These are phyloP conservation scores for Tachysurus vachellii DNA, from an alignment of 2,113 vertebrate species.

Conservation along the genomic window DNA sequence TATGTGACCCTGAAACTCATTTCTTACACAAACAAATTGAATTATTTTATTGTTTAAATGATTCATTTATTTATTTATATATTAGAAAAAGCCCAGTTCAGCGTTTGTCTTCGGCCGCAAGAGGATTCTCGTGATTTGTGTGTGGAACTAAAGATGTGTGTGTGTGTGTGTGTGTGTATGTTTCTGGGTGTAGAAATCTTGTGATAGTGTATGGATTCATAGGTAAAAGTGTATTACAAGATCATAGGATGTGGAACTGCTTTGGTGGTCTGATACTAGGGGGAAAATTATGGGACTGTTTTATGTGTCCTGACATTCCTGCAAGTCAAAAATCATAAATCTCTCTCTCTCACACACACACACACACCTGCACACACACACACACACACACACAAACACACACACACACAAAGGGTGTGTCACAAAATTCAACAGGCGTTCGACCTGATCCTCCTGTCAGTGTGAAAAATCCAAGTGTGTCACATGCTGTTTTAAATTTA, in stretches of 20 bases:
- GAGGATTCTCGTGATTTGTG: neutral
- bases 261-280: slow-evolving; percentile 46
- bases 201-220: neutral
- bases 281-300: slow-evolving; percentile 35
- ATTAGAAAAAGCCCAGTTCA: neutral
- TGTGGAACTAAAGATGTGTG: neutral
- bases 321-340: slow-evolving; percentile 11
- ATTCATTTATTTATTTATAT: neutral
- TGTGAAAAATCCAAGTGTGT: neutral
- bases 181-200: neutral
- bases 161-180: neutral
- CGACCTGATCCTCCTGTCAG: slow-evolving; percentile 17
- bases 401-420: slow-evolving; percentile 9
- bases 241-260: neutral
- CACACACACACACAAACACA: slow-evolving; percentile 4
- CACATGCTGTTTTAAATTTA: neutral
- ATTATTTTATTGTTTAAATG: neutral
- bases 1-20: no score
- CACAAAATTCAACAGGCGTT: neutral
- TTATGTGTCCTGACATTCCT: slow-evolving; percentile 40
- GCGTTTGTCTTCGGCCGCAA: no score
- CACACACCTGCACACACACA: slow-evolving; percentile 12
- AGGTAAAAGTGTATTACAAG: neutral
- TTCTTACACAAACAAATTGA: neutral
- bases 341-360: neutral